Base-by-base conservation (phyloP, 1,140 invertebrate genomes). In the Solenopsis fugax region DNA sequence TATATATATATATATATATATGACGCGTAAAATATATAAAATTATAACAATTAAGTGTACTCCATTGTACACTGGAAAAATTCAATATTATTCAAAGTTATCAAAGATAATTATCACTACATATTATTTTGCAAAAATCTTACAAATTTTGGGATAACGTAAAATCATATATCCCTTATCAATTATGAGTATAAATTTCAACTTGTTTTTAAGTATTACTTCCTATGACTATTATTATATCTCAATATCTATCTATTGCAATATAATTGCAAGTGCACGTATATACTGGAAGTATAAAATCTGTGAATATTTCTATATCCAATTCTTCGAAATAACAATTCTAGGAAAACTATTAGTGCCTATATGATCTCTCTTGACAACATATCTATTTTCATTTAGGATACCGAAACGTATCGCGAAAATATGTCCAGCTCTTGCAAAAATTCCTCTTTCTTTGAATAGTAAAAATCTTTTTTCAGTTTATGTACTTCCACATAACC, bases 401-500 rank as follows among this genome's bases (percentile, higher is more conserved):
- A 92, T 91, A 93, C 90, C 45, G 92, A 92, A 50, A 95, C 91
- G 37, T 95, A 96, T 90, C 91, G 90, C 76, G 93, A 91, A 90
- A 96, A 95, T 7, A 90, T 90, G 69, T 95, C 90, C 7, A 93
- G 88, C 89, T 95, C 95, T 73, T 95, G 88, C 48, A 92, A 91
- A 18, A 95, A 92, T 50, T 94, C 94, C 78, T 96, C 95, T 50
- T 93, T 92, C 76, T 95, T 92, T 0, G 95, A 92, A n/a, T 95
- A 95, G 52, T 91, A 92, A 72, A 94, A 95, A 85, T 96, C 94
- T 75, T 94, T 93, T 87, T 95, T 96, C 29, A 96, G 87, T 89
- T 94, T 95, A 75, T 96, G 94, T 41, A 96, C 89, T 85, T 95
- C 95, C 21, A 96, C 90, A 12, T 91, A 91, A 9, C 95, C 95